Conservation (phyloP, 2,888 invertebrate species). For the Prosopocoilus inquinatus region DNA sequence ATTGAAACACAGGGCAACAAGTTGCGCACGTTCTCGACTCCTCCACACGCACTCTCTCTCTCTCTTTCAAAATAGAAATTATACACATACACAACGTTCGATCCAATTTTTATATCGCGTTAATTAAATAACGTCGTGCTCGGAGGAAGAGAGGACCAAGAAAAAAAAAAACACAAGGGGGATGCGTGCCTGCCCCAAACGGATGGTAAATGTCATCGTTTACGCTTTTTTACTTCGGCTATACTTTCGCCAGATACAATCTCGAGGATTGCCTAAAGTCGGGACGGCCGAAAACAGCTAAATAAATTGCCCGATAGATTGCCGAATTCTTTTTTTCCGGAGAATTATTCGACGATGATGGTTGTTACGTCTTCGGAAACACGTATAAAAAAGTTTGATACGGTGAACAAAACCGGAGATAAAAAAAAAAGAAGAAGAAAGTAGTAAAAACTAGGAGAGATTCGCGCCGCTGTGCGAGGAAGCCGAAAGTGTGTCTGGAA, state of each 20-base stretch:
- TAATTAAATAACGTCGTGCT: no score
- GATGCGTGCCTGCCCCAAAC: no score
- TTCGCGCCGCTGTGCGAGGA: slow-evolving; percentile 21
- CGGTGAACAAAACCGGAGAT: slow-evolving; percentile 22
- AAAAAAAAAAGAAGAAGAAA: slow-evolving; percentile 26
- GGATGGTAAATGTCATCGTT: no score
- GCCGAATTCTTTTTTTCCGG: slow-evolving; percentile 3
- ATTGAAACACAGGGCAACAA: no score
- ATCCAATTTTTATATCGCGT: no score
- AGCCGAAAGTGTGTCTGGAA: slow-evolving; percentile 26
- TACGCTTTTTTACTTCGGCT: no score
- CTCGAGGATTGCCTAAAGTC: slow-evolving; percentile 27
- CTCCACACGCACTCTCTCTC: no score
- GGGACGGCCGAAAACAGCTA: slow-evolving; percentile 27
- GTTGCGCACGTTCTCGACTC: no score
- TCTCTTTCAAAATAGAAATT: no score
- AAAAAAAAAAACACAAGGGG: no score
- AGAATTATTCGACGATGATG: slow-evolving; percentile 30
- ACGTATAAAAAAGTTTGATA: slow-evolving; percentile 27
- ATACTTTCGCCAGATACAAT: slow-evolving; percentile 3
- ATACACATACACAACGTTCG: no score
- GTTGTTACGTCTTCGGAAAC: slow-evolving; percentile 26
- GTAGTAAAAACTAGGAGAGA: slow-evolving; percentile 29
- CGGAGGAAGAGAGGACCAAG: no score
- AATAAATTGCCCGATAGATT: slow-evolving; percentile 31